Conservation (phyloP, 2,113 vertebrate species). For the Ptyas mucosa region DNA sequence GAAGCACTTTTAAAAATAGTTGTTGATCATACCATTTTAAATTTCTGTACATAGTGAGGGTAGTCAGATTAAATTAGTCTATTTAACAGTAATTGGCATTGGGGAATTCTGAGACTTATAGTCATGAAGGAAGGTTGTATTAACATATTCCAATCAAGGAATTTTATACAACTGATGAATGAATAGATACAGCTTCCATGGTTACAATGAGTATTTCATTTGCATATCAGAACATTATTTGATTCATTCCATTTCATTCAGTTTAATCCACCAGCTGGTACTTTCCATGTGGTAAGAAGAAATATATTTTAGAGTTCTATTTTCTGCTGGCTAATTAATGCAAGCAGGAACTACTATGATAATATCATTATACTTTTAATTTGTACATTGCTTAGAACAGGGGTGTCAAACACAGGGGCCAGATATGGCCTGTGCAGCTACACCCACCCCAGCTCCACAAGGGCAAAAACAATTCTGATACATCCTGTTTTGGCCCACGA, state of each 20-base stretch:
- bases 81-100: neutral
- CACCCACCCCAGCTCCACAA: no score
- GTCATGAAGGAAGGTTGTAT: neutral
- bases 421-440: no score
- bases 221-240: accelerated
- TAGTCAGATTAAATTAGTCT: neutral
- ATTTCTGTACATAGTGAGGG: neutral
- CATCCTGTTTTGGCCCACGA: no score
- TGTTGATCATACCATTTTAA: neutral
- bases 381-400: no score
- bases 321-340: constrained; percentile 43
- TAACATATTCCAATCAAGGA: neutral
- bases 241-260: neutral
- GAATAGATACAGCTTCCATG: neutral
- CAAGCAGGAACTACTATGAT: neutral
- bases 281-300: neutral
- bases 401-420: no score
- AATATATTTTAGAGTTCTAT: constrained; percentile 9
- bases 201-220: neutral
- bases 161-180: neutral
- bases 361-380: constrained; percentile 10
- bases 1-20: constrained; percentile 14
- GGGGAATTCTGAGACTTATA: neutral
- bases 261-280: neutral
- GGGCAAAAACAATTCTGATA: no score